Conservation (phyloP, 2,888 invertebrate species). For the Kuschelorhynchus macadamiae region DNA sequence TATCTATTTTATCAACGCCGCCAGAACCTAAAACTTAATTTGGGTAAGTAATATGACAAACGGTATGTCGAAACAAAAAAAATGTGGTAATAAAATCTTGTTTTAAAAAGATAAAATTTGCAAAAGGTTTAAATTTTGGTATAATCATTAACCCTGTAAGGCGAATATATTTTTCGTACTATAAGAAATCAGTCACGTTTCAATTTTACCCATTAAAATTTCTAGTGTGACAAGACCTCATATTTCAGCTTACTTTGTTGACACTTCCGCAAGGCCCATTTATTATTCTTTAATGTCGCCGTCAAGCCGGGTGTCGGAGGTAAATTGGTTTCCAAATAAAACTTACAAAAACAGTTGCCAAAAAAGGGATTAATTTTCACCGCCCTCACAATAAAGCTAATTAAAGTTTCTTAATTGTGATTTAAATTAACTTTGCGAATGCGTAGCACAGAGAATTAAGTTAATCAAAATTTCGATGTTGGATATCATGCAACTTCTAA, state of each 20-base stretch:
- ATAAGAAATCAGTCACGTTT: background rate
- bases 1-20: no score
- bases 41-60: no score
- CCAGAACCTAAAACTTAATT: no score
- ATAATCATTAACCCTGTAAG: no score
- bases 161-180: background rate
- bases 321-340: constrained; percentile 1
- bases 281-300: background rate
- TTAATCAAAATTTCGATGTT: no score
- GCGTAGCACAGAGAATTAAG: no score
- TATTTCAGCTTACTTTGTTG: background rate
- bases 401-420: background rate
- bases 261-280: background rate
- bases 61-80: no score
- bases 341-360: background rate
- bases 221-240: background rate
- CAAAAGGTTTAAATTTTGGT: no score
- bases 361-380: background rate
- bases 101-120: no score
- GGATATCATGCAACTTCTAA: no score
- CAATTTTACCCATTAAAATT: background rate
- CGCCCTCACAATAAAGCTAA: background rate
- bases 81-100: no score
- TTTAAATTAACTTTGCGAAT: background rate
- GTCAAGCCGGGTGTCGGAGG: constrained; percentile 1